Evolutionary conservation across 2,797 vertebrate genomes (phyloP).

Genomic region (Podargus strigoides): DNA sequence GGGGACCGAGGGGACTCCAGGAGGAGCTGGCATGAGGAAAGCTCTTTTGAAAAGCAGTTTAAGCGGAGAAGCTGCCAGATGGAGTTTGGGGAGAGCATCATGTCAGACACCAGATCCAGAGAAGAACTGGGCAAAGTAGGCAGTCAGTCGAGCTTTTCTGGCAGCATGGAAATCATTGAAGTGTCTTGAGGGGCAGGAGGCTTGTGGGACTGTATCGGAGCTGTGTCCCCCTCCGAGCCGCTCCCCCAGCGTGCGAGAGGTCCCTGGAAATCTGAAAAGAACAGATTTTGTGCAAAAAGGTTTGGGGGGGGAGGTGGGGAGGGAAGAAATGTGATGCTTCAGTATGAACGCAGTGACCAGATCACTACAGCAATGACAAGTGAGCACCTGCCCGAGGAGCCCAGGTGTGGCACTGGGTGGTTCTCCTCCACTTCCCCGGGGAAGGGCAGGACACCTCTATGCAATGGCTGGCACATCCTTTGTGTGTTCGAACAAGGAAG

Average conservation of each 20-base stretch:
- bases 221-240: background rate
- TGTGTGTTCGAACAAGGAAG: background rate
- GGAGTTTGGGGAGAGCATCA: conserved; percentile 88
- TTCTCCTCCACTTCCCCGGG: background rate
- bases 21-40: conserved; percentile 96
- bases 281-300: background rate
- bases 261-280: conserved; percentile 77
- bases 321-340: conserved; percentile 31
- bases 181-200: conserved; percentile 83
- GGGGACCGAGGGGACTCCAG: conserved; percentile 83
- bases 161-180: conserved; percentile 96
- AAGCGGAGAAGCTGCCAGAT: conserved; percentile 96
- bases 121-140: conserved; percentile 86
- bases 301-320: background rate
- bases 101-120: conserved; percentile 80
- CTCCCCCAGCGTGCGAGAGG: background rate
- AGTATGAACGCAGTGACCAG: conserved; percentile 9
- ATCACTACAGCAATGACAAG: background rate
- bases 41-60: conserved; percentile 95
- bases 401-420: background rate
- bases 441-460: conserved; percentile 12
- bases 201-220: background rate
- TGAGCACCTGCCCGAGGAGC: background rate
- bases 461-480: conserved; percentile 20
- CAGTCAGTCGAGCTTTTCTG: conserved; percentile 89